phyloP scores from a whole-genome alignment of 2,797 vertebrate genomes.

The Alcedo quadribrachys region DNA sequence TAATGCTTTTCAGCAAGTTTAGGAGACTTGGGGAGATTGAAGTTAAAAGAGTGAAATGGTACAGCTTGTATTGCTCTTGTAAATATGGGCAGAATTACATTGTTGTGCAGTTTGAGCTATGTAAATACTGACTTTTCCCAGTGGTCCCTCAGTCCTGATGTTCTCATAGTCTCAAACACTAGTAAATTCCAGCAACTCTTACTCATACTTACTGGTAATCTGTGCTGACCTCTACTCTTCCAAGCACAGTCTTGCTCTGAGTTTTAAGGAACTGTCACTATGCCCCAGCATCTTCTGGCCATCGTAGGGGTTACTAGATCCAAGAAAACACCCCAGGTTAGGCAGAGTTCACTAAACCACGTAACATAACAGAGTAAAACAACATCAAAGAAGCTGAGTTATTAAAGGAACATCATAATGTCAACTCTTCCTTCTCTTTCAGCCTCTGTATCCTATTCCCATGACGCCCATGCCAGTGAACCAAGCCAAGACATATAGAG shows the following conservation, averaged over 20 bases:
- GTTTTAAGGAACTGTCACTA: neutral
- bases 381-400: constrained; percentile 9
- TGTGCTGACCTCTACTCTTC: neutral
- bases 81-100: neutral
- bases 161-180: neutral
- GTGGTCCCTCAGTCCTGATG: neutral
- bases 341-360: constrained; percentile 19
- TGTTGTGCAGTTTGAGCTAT: neutral
- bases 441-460: constrained; percentile 97
- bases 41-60: neutral
- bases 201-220: neutral
- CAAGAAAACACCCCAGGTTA: constrained; percentile 3
- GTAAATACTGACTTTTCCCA: neutral
- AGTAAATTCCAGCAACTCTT: neutral
- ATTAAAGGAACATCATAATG: neutral
- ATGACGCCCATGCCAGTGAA: constrained; percentile 97
- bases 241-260: neutral
- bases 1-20: neutral
- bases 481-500: constrained; percentile 99
- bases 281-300: neutral
- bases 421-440: constrained; percentile 49
- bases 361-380: neutral
- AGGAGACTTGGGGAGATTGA: neutral
- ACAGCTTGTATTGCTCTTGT: neutral
- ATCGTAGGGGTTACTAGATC: neutral